Conservation (phyloP, 35 echinoderm and acorn worm species). For the Ophioderma brevispina region DNA sequence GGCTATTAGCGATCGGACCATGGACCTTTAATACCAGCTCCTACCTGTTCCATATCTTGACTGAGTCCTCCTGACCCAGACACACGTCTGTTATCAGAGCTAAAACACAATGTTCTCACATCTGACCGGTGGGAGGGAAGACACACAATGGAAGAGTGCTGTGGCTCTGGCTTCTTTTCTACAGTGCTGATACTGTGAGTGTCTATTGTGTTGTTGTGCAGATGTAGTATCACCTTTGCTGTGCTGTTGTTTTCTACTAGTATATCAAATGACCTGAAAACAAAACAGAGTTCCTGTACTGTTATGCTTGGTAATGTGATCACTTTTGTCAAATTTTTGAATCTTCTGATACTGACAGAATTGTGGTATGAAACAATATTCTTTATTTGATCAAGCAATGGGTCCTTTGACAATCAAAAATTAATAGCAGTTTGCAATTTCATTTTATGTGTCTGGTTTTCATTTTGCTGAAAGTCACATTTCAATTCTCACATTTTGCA, state of each 20-base stretch:
- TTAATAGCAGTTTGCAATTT: no score
- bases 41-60: slow-evolving; percentile 98
- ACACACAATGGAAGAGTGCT: slow-evolving; percentile 4
- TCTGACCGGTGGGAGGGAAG: slow-evolving; percentile 83
- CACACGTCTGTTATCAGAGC: slow-evolving; percentile 90
- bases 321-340: no score
- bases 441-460: no score
- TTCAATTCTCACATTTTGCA: no score
- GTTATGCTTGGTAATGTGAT: no score
- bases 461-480: no score
- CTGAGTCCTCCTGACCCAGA: slow-evolving; percentile 74
- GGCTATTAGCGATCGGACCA: no score
- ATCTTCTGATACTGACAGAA: no score
- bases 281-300: no score
- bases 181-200: slow-evolving; percentile 13
- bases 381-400: no score
- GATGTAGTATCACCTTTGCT: slow-evolving; percentile 46
- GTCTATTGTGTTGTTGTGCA: slow-evolving; percentile 91
- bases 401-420: no score
- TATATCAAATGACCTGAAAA: slow-evolving; percentile 87
- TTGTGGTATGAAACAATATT: no score
- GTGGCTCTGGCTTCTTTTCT: slow-evolving; percentile 34
- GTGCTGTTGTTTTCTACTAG: slow-evolving; percentile 15
- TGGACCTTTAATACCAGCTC: not conserved
- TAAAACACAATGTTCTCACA: slow-evolving; percentile 82